Base-by-base conservation (phyloP, 2,113 vertebrate species). In the Fulmarus glacialis region DNA sequence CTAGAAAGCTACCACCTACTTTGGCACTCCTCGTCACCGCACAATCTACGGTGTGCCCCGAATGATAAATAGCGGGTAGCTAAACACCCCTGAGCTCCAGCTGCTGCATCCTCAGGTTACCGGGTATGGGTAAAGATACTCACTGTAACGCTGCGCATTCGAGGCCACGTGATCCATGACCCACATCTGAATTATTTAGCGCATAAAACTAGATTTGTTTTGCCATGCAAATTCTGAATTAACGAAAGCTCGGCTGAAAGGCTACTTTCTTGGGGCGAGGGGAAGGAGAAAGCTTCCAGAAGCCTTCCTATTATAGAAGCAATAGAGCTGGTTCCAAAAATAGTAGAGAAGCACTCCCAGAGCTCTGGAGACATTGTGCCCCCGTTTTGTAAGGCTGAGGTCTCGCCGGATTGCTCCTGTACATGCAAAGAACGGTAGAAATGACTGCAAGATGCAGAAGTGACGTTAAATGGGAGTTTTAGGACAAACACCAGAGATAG, bases 201-300 rank as follows among this genome's bases (percentile, higher is more conserved):
- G 2, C 8, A 52, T 66, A 90, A 83, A 93, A 93, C 81, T 5
- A 9, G 29, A 23, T 72, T 79, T 91, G 81, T 55, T 91, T 94
- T 62, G 78, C 93, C 36, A 12, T 11, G 74, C 53, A 73, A 87
- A 77, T 32, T 48, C 48, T n/a, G 74, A 75, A 85, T 72, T 83
- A 45, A 86, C 53, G 63, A 75, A 84, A 82, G 90, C 90, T 91
- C 34, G 6, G 60, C 96, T 93, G 90, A 97, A 95, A 96, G 91
- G 91, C 81, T 16, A 89, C 89, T 95, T 97, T 94, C 93, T 80
- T 62, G n/a, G 62, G 91, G 53, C 0, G 2, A 93, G 74, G 58
- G 74, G 67, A 91, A 89, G 91, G 87, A 95, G 94, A 96, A 96
- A 95, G 91, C 89, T 97, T 97, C 94, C 94, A 94, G 94, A 96